phyloP scores from a whole-genome alignment of 2,797 vertebrate genomes.

The Amniataba percoides region DNA sequence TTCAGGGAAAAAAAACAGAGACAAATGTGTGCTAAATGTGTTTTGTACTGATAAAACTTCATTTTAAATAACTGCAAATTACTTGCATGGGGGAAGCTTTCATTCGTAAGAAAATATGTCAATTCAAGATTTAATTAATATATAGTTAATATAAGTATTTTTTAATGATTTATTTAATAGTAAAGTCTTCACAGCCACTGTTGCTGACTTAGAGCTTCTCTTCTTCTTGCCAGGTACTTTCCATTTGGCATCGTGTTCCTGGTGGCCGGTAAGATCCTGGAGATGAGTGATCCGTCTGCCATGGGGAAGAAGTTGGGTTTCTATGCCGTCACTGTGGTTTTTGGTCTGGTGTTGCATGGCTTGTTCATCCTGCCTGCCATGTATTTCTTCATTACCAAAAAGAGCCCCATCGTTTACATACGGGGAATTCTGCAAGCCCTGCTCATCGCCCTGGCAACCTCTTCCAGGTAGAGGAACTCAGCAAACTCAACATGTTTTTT shows the following conservation, averaged over 20 bases:
- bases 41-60: no score
- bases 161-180: no score
- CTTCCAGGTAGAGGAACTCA: slow-evolving; percentile 89
- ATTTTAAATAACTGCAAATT: no score
- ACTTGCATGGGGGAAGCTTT: no score
- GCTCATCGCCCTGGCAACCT: slow-evolving; percentile 96
- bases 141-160: no score
- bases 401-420: slow-evolving; percentile 97
- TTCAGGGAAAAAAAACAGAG: no score
- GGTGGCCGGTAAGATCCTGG: slow-evolving; percentile 97
- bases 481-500: background rate
- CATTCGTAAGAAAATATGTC: no score
- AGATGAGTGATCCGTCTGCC: slow-evolving; percentile 96
- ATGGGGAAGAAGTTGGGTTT: slow-evolving; percentile 96
- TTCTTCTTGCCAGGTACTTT: slow-evolving; percentile 89
- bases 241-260: slow-evolving; percentile 97
- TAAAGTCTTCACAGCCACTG: background rate
- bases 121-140: no score
- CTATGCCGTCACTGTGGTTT: slow-evolving; percentile 94
- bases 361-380: slow-evolving; percentile 95
- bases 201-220: slow-evolving; percentile 1
- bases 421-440: slow-evolving; percentile 95
- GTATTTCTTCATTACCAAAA: slow-evolving; percentile 97
- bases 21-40: no score
- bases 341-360: slow-evolving; percentile 93